Evolutionary conservation across 2,888 invertebrate species (phyloP), one percentile per base, ranked within the genome.

Genomic region (Chymomyza procnemis): DNA sequence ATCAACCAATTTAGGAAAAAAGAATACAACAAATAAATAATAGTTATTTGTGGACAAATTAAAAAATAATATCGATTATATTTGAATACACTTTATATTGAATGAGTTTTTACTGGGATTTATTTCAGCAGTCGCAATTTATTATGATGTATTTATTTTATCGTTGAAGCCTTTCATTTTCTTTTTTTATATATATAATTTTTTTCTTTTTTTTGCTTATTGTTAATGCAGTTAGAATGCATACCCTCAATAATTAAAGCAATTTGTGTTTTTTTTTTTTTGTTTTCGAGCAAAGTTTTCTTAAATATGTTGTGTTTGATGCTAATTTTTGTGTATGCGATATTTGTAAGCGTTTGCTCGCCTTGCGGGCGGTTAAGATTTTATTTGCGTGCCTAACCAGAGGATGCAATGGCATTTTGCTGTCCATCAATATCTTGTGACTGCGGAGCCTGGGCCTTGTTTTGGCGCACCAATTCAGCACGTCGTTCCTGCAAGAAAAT

Each of bases 381-480:
- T 66, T n/a, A 55, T 26, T 60, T 41, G 26, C 69, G 8, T 46
- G 41, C n/a, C 50, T 94, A 94, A 90, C 94, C 94, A 87, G 95
- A 95, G 85, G 94, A 93, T 87, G 94, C 93, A 87, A 94, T 91
- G 71, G 85, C 85, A 80, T 92, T 91, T 80, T 93, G 92, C 90
- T 92, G 92, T 72, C 92, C 92, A 84, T 93, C 93, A 67, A 85
- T 55, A 57, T 85, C 85, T 81, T 80, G 88, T 74, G 69, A 83
- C 82, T 63, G 69, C 61, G 55, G 34, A 21, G 76, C 68, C 21
- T 89, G 89, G 87, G 94, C 95, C 92, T 97, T 97, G 92, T 97
- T 97, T 93, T 96, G 96, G 88, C 97, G 96, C 83, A 97, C 97
- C 87, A 96, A 92, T 91, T 97, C 97, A 61, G 97, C 97, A 90